Evolutionary conservation across 2,797 vertebrate species (phyloP).

Genomic region (Chelon labrosus): DNA sequence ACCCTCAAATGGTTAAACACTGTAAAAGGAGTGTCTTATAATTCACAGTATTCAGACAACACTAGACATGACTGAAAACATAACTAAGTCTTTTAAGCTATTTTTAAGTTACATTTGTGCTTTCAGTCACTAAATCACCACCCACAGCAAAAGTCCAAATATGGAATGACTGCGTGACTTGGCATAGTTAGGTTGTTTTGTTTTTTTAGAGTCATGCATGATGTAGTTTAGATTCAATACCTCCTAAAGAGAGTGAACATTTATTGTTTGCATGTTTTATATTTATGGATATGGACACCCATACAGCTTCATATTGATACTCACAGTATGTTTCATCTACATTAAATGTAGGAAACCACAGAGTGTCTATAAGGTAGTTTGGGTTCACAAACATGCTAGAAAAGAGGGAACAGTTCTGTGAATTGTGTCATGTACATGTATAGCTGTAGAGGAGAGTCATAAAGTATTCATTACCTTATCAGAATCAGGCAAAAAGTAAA

Average conservation of each 20-base stretch:
- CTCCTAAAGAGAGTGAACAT: constrained; percentile 32
- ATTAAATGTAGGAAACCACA: constrained; percentile 13
- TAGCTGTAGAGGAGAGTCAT: constrained; percentile 33
- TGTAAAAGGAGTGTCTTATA: constrained; percentile 17
- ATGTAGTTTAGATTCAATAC: constrained; percentile 33
- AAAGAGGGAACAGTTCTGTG: constrained; percentile 20
- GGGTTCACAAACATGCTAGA: constrained; percentile 60
- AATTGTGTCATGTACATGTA: constrained; percentile 22
- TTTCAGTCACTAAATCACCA: constrained; percentile 37
- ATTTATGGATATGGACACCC: constrained; percentile 23
- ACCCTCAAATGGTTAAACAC: constrained; percentile 4
- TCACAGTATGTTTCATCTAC: constrained; percentile 27
- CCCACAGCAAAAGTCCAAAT: constrained; percentile 16
- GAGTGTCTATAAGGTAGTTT: constrained; percentile 31
- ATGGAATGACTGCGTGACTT: constrained; percentile 31
- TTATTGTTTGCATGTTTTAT: constrained; percentile 35
- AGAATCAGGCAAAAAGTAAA: constrained; percentile 42
- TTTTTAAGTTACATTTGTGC: constrained; percentile 31
- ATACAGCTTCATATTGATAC: constrained; percentile 33
- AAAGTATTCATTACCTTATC: constrained; percentile 33
- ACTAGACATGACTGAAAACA: constrained; percentile 30
- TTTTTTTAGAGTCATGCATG: constrained; percentile 57
- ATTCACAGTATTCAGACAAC: constrained; percentile 41
- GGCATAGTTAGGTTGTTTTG: constrained; percentile 21
- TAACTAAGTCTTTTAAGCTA: not conserved